Evolutionary conservation across 2,797 vertebrate genomes (phyloP), one percentile per base, ranked within the genome.

Genomic region (Stomatorhinus walkeri): DNA sequence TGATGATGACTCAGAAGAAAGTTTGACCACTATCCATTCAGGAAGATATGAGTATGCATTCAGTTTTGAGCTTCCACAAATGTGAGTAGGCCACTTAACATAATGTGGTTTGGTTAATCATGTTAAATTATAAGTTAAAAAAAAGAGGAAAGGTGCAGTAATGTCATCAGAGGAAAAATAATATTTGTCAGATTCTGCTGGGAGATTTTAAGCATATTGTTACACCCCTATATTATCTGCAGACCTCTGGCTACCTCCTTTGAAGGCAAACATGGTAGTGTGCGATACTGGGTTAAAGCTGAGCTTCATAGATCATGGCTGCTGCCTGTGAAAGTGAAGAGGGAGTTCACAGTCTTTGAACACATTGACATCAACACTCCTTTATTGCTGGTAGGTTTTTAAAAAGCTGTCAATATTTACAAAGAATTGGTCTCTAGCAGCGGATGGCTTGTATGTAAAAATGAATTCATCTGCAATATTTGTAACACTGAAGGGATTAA

Each of bases 231-330:
- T 40, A 19, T 1, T 14, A 40, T 90, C 46, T 94, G 90, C 95
- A 99, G 98, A 95, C 95, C 93, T 93, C 95, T 98, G 95, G 98
- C 98, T 92, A 96, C 98, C 92, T 97, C 97, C 93, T 98, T 98
- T 93, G 95, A 92, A 93, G 97, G 97, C 90, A 72, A 3, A 94
- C 93, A 98, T 93, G 98, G 98, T 93, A 97, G 94, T 94, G 96
- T 99, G 91, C 96, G 97, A 87, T 99, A 99, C 95, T 96, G 93
- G 92, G 94, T 99, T 91, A 97, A 96, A 93, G 97, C 96, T 36
- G 97, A 96, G 92, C 93, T 99, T 93, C 95, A 96, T 93, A 97
- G 98, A 94, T 96, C 97, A 92, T 99, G 98, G 98, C 93, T 94
- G 92, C 91, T 97, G 92, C 94, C 97, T 94, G 93, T 94, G 91